Percentiles rank a stretch among this genome's conserved stretches.
Evolutionary conservation across 2,113 vertebrate genomes (phyloP).

Genomic region (Lucifuga dentata): DNA sequence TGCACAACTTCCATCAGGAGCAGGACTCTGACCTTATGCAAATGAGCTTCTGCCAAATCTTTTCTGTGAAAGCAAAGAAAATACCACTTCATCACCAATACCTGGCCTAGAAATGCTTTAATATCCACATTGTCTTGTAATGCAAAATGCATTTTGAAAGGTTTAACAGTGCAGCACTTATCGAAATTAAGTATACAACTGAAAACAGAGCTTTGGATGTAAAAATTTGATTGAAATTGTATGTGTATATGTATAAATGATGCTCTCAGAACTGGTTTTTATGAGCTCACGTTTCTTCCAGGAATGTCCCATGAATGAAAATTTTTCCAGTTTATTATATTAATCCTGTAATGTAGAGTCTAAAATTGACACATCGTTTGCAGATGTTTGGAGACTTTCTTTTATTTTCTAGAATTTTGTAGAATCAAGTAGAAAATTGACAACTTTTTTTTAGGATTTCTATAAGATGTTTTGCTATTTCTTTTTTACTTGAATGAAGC

Average conservation of each 20-base stretch:
- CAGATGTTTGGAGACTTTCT: too few relatives aligned
- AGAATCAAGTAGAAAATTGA: too few relatives aligned
- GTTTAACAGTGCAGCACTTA: slow-evolving; percentile 36
- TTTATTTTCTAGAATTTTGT: too few relatives aligned
- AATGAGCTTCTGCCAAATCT: slow-evolving; percentile 92
- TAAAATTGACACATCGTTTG: too few relatives aligned
- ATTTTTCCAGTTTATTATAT: too few relatives aligned
- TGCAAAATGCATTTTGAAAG: slow-evolving; percentile 41
- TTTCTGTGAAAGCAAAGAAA: slow-evolving; percentile 89
- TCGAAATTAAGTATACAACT: slow-evolving; percentile 33
- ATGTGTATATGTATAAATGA: slow-evolving; percentile 9
- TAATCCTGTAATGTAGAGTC: too few relatives aligned
- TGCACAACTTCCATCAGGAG: slow-evolving; percentile 96
- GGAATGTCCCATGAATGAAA: neutral
- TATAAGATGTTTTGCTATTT: too few relatives aligned
- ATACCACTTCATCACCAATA: slow-evolving; percentile 92
- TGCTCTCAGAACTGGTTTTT: slow-evolving; percentile 13
- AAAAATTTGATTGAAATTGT: slow-evolving; percentile 31
- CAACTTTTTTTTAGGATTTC: too few relatives aligned
- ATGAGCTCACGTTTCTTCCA: slow-evolving; percentile 3
- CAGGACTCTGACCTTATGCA: slow-evolving; percentile 97
- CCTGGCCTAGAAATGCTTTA: slow-evolving; percentile 82
- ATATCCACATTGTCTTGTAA: slow-evolving; percentile 50
- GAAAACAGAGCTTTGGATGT: slow-evolving; percentile 5
- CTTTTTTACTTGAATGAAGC: too few relatives aligned